phyloP scores from a whole-genome alignment of 2,113 vertebrate species.

The cattle (Bos taurus) region DNA sequence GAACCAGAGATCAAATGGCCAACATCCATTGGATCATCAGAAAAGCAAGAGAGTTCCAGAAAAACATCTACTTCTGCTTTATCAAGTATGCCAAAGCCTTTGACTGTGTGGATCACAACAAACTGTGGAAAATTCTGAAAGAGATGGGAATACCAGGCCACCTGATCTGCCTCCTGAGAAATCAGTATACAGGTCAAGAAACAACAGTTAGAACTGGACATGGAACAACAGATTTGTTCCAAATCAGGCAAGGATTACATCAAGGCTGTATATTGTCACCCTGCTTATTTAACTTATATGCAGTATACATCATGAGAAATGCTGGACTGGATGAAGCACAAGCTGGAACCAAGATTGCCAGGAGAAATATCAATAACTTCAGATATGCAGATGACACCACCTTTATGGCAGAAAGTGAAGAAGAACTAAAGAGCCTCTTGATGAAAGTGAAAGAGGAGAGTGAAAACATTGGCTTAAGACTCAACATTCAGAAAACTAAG shows the following conservation, averaged over 20 bases:
- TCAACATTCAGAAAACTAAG: not conserved
- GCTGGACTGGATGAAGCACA: not conserved
- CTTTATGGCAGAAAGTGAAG: not conserved
- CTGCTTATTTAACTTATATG: not conserved
- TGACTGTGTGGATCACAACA: not conserved
- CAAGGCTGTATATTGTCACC: not conserved
- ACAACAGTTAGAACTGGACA: not conserved
- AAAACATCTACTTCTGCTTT: not conserved
- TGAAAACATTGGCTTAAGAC: accelerated
- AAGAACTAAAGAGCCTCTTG: not conserved
- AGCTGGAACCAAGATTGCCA: not conserved
- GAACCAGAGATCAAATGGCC: not conserved
- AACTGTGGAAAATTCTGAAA: not conserved
- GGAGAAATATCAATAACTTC: not conserved
- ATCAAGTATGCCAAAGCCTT: not conserved
- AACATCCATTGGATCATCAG: not conserved
- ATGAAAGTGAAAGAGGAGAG: not conserved
- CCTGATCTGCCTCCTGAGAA: not conserved
- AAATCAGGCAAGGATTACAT: accelerated
- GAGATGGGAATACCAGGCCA: not conserved
- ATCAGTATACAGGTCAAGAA: not conserved
- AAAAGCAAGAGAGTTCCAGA: not conserved
- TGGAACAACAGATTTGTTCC: not conserved
- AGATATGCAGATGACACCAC: not conserved
- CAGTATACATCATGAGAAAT: not conserved